Evolutionary conservation across 2,113 vertebrate species (phyloP), one percentile per base, ranked within the genome.

Genomic region (Silurus asotus): DNA sequence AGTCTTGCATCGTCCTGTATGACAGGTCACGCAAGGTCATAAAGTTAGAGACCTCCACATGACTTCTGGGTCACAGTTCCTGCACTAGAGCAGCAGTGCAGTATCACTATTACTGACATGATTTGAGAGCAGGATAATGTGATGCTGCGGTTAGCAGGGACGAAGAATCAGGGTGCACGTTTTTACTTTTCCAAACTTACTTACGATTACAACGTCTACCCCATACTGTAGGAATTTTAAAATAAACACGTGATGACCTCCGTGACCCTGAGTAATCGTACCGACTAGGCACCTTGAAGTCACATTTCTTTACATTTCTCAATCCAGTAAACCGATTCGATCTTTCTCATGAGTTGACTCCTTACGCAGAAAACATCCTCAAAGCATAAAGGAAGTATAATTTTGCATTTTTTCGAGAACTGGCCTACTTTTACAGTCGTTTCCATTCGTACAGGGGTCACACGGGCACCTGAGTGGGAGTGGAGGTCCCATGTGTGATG

Each of bases 1-100:
- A 93, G 86, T 83, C 80, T 65, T 90, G 85, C 89, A 92, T 90
- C 92, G 92, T 92, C 91, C 90, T 90, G 76, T 83, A 91, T 89
- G 92, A 88, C 64, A 79, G 93, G 93, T 94, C 92, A 91, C 1
- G 0, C 88, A 0, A 55, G 51, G 37, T 85, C 61, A 48, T n/a
- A 45, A 49, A 74, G 82, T 92, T 92, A 90, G 84, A 80, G 91
- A 94, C 94, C 94, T 93, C 88, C 89, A 76, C 83, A 20, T 86
- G 84, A 72, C 90, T 87, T 91, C 93, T 37, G n/a, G 48, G 59
- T 77, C 48, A 48, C 72, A 19, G 59, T 77, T 51, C 72, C 58
- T 75, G 58, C 20, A 15, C 25, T 55, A n/a, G 6, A 23, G 17
- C 53, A 56, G n/a, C 10, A 8, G 51, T 56, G 25, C 51, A 53